A percentile compares a stretch with the other conserved stretches of the same genome.
These are phyloP conservation scores for Sarcophaga peregrina DNA, from an alignment of 1,140 invertebrate species.

Conservation along the genomic window DNA sequence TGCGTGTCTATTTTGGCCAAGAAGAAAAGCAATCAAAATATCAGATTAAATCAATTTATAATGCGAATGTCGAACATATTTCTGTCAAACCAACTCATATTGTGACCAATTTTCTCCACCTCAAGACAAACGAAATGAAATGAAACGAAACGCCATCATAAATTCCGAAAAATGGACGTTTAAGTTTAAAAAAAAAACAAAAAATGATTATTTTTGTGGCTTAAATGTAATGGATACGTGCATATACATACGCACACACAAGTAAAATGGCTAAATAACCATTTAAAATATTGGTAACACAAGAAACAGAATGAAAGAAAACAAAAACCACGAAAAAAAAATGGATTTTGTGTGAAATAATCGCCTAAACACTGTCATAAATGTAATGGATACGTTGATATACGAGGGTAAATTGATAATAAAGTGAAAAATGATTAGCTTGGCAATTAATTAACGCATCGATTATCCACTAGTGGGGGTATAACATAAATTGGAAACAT, in stretches of 20 bases:
- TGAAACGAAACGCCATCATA: background rate
- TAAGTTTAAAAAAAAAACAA: background rate
- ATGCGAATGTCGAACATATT: constrained; percentile 3
- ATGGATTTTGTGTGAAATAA: constrained; percentile 49
- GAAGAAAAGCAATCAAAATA: constrained; percentile 6
- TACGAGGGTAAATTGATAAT: constrained; percentile 40
- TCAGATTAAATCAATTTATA: background rate
- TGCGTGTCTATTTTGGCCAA: no score
- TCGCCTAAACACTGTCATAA: constrained; percentile 64
- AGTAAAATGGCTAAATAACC: constrained; percentile 20
- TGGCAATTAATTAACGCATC: no score
- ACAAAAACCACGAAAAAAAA: no score
- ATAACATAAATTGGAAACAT: no score
- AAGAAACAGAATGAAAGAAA: no score
- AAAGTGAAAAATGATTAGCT: no score
- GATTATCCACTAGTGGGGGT: no score
- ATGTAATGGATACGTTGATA: constrained; percentile 66
- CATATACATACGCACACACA: background rate
- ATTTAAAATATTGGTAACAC: no score
- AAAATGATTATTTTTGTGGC: no score
- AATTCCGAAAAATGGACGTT: background rate
- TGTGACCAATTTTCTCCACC: background rate
- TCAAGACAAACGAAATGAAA: constrained; percentile 5
- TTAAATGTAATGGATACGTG: no score
- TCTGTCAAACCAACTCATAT: background rate